Evolutionary conservation across 2,113 vertebrate species (phyloP).

Genomic region (Microtus richardsoni): DNA sequence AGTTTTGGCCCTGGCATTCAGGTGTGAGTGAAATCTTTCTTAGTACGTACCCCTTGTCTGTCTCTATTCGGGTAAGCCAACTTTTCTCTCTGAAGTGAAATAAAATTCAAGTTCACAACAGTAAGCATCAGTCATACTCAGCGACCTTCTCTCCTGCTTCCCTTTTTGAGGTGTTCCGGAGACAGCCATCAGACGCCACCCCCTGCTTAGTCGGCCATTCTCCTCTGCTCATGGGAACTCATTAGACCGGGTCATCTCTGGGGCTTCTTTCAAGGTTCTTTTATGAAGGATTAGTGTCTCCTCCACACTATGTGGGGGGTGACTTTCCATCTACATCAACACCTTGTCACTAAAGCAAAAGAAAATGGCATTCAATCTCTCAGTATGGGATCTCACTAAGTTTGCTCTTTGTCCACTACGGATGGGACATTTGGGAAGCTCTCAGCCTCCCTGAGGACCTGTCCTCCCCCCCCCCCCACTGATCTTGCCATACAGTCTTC

Average conservation of each 20-base stretch:
- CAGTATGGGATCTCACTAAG: background rate
- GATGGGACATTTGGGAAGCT: background rate
- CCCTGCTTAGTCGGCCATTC: background rate
- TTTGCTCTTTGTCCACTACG: background rate
- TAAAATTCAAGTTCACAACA: constrained; percentile 52
- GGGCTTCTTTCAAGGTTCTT: background rate
- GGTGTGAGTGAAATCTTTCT: constrained; percentile 21
- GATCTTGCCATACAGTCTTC: background rate
- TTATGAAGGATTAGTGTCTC: constrained; percentile 5
- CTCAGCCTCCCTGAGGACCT: background rate
- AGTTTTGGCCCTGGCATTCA: constrained; percentile 51
- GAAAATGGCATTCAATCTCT: background rate
- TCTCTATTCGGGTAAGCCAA: constrained; percentile 4
- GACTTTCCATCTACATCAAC: constrained; percentile 37
- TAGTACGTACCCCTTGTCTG: background rate
- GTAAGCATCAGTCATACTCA: background rate
- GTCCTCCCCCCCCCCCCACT: background rate
- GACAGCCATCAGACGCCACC: background rate
- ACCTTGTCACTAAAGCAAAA: constrained; percentile 50
- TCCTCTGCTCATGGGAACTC: background rate
- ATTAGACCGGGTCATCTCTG: background rate
- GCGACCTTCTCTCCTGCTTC: background rate
- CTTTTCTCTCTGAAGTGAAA: constrained; percentile 40
- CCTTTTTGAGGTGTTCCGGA: background rate
- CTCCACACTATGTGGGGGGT: background rate